Evolutionary conservation across 2,113 vertebrate species (phyloP).

Genomic region (Silurus asotus): DNA sequence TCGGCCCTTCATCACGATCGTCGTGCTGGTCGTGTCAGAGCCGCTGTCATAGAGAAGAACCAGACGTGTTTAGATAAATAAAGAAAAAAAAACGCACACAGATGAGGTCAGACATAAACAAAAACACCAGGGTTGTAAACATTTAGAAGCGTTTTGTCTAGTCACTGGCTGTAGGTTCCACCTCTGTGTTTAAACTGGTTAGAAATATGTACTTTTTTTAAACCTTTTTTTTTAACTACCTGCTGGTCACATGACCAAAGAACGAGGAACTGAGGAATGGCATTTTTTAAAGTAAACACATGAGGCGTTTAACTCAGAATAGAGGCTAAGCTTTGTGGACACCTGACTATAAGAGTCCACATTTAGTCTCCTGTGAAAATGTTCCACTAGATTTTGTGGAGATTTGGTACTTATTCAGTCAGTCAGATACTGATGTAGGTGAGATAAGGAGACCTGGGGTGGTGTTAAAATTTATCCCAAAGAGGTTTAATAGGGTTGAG

Average conservation of each 20-base stretch:
- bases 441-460: too few relatives aligned
- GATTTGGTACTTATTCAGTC: too few relatives aligned
- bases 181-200: neutral
- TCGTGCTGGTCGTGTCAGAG: constrained; percentile 73
- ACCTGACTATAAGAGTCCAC: too few relatives aligned
- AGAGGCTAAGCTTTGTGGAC: too few relatives aligned
- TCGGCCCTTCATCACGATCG: constrained; percentile 59
- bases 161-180: too few relatives aligned
- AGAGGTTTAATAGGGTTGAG: too few relatives aligned
- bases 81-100: too few relatives aligned
- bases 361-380: too few relatives aligned
- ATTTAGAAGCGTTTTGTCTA: neutral
- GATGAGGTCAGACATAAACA: neutral
- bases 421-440: too few relatives aligned
- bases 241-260: neutral
- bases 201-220: too few relatives aligned
- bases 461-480: too few relatives aligned
- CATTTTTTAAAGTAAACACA: neutral
- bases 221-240: neutral
- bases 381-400: too few relatives aligned
- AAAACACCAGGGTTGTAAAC: neutral
- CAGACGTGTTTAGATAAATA: neutral
- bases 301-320: neutral
- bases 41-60: constrained; percentile 60
- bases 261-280: neutral